Evolutionary conservation across 2,888 invertebrate species (phyloP).

Genomic region (Oscheius myriophilus): DNA sequence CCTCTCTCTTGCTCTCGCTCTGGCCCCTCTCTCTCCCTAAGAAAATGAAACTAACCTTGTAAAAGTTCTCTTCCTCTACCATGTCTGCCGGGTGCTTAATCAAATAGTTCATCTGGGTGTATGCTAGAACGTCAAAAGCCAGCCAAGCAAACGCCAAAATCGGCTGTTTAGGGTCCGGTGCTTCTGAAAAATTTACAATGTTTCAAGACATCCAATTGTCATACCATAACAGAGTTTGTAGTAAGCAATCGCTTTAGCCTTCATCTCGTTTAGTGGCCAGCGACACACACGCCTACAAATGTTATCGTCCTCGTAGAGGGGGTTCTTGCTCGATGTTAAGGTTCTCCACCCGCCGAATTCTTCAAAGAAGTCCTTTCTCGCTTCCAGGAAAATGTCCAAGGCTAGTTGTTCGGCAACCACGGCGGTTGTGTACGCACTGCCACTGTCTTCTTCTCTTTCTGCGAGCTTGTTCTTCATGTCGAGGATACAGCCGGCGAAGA

Average conservation of each 20-base stretch:
- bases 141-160: slow-evolving; percentile 63
- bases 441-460: slow-evolving; percentile 52
- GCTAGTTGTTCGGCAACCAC: slow-evolving; percentile 23
- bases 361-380: neutral
- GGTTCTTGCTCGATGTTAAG: neutral
- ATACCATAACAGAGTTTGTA: slow-evolving; percentile 45
- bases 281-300: slow-evolving; percentile 37
- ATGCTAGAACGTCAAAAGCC: slow-evolving; percentile 53
- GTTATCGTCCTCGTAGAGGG: slow-evolving; percentile 31
- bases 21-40: too few species aligned
- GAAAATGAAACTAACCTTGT: too few species aligned
- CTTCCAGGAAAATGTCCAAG: neutral
- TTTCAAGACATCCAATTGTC: too few species aligned
- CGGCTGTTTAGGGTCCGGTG: too few species aligned
- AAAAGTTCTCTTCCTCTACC: too few species aligned
- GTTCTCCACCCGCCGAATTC: slow-evolving; percentile 22
- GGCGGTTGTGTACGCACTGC: too few species aligned
- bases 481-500: slow-evolving; percentile 63
- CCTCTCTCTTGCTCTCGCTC: too few species aligned
- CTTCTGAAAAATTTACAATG: neutral
- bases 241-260: slow-evolving; percentile 45
- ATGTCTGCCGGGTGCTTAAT: too few species aligned
- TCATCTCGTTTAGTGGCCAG: slow-evolving; percentile 30
- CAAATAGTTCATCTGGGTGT: too few species aligned
- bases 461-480: slow-evolving; percentile 61